Base-by-base conservation (phyloP, 2,797 vertebrate species). In the Malacoraja senta region DNA sequence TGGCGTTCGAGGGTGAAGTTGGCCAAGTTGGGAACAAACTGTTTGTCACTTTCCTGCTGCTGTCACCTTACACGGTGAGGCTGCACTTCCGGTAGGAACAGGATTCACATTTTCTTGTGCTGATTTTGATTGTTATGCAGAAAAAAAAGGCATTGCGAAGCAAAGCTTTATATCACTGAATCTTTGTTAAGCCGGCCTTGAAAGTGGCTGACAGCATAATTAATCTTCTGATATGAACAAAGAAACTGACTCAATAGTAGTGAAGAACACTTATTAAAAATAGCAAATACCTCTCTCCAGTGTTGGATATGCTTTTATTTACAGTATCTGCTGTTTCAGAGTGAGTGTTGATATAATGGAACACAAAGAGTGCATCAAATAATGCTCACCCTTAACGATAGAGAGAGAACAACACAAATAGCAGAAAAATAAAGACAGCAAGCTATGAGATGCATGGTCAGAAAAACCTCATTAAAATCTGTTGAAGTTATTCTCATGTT, bases 141-240 rank as follows among this genome's bases (percentile, higher is more conserved):
- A 96, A 97, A 97, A 97, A 93, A 97, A 97, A 96, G 95, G 96
- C 96, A 96, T 95, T 93, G 96, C 96, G 95, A 97, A 97, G 98
- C 97, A 98, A 97, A 96, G 97, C 98, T 98, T 98, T 99, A 99
- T 99, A 99, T 99, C 98, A 98, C 97, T 99, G 98, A 98, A 99
- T 99, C 98, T 99, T 99, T 99, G 98, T 99, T 99, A 99, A 99
- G 98, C 98, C 98, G 98, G 98, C 98, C 98, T 98, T 98, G 98
- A 98, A 98, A 98, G 97, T 97, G 97, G 95, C 97, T 99, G 98
- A 99, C 98, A 99, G 98, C 98, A 98, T 99, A 99, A 99, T 99
- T 99, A 99, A 99, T 99, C 98, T 99, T 99, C 97, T 97, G 98
- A 98, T 99, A 99, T 98, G 98, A 99, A 99, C 98, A 99, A 99